These are phyloP conservation scores for Leptinotarsa haldemani DNA, from an alignment of 2,888 invertebrate species.

Conservation along the genomic window DNA sequence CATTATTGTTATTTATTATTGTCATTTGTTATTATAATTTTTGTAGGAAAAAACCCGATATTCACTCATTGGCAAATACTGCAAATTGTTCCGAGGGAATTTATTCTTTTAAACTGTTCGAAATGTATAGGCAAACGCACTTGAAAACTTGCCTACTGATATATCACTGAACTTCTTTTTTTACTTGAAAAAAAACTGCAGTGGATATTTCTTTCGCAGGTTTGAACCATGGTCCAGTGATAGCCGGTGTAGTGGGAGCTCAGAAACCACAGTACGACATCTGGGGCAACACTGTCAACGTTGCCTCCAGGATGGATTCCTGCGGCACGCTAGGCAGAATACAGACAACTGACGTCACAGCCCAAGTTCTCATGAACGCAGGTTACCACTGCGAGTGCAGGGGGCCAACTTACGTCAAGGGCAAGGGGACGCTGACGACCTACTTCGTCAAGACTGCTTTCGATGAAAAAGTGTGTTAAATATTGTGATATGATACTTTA, in stretches of 20 bases:
- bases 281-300: constrained; percentile 99
- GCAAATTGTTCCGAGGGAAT: too few species aligned
- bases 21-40: too few species aligned
- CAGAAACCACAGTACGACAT: constrained; percentile 99
- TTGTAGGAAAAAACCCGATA: too few species aligned
- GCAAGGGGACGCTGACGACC: constrained; percentile 90
- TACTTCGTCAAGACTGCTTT: constrained; percentile 91
- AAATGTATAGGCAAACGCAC: too few species aligned
- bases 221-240: constrained; percentile 89
- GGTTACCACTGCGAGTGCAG: constrained; percentile 91
- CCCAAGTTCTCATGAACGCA: constrained; percentile 83
- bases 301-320: constrained; percentile 97
- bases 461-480: constrained; percentile 66
- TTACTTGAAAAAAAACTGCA: too few species aligned
- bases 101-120: too few species aligned
- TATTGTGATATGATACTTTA: neutral
- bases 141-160: too few species aligned
- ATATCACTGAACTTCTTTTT: too few species aligned
- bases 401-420: constrained; percentile 94
- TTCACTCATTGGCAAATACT: too few species aligned
- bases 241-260: constrained; percentile 96
- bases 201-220: constrained; percentile 67
- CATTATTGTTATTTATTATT: too few species aligned
- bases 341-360: constrained; percentile 87
- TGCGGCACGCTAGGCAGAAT: constrained; percentile 90